These are phyloP conservation scores for Oreotrochilus melanogaster DNA, from an alignment of 2,113 vertebrate genomes.

Conservation along the genomic window DNA sequence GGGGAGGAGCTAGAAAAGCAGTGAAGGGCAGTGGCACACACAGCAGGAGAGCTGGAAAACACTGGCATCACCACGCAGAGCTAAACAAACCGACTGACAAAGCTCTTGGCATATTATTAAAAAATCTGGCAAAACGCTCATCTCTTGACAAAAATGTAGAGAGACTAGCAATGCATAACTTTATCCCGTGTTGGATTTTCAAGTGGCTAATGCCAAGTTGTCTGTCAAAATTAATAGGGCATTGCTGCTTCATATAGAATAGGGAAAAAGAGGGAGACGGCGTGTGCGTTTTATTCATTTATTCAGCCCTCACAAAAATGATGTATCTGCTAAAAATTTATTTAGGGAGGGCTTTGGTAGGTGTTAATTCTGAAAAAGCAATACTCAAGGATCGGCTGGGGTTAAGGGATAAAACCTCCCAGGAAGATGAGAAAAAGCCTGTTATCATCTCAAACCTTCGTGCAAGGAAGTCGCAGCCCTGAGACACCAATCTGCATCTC, in stretches of 20 bases:
- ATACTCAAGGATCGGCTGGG: background rate
- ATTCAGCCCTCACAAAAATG: conserved; percentile 78
- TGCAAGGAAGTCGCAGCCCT: background rate
- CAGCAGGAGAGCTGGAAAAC: conserved; percentile 75
- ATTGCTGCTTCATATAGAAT: conserved; percentile 76
- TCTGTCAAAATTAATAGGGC: conserved; percentile 85
- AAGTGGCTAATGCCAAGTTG: conserved; percentile 81
- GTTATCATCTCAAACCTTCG: background rate
- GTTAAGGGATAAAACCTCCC: conserved; percentile 24
- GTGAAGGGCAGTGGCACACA: conserved; percentile 76
- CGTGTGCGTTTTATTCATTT: conserved; percentile 77
- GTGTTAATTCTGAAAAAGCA: conserved; percentile 50
- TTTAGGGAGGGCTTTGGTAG: conserved; percentile 62
- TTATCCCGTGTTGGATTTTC: conserved; percentile 79
- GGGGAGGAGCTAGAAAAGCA: conserved; percentile 89
- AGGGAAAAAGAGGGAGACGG: background rate
- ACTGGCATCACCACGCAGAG: conserved; percentile 73
- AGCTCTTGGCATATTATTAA: conserved; percentile 76
- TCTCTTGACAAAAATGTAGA: conserved; percentile 77
- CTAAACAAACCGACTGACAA: conserved; percentile 79
- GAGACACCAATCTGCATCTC: background rate
- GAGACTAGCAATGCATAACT: conserved; percentile 80
- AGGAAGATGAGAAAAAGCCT: background rate
- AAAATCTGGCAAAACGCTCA: conserved; percentile 80
- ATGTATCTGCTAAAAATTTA: conserved; percentile 80